These are phyloP conservation scores for Oreohelix idahoensis DNA, from an alignment of 1,140 invertebrate species.

Conservation along the genomic window DNA sequence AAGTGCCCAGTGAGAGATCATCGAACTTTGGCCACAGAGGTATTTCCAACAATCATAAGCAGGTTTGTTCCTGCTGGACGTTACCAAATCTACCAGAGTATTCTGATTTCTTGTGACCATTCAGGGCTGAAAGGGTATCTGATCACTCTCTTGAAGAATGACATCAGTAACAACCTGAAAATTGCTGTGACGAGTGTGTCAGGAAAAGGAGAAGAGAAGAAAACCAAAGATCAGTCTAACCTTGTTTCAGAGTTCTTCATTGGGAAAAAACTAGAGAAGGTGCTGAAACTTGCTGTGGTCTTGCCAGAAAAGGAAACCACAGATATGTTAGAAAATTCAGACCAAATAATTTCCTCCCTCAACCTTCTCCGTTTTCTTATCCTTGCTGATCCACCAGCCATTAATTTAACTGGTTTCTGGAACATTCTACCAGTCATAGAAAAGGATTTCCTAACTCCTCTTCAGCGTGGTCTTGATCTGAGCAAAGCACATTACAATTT, in stretches of 20 bases:
- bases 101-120: slow-evolving; percentile 79
- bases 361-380: slow-evolving; percentile 85
- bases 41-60: slow-evolving; percentile 78
- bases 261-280: slow-evolving; percentile 48
- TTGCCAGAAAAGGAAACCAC: slow-evolving; percentile 81
- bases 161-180: slow-evolving; percentile 71
- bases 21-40: slow-evolving; percentile 77
- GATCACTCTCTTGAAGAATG: slow-evolving; percentile 82
- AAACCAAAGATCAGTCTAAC: too few relatives aligned
- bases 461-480: slow-evolving; percentile 81
- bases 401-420: slow-evolving; percentile 80
- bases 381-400: slow-evolving; percentile 77
- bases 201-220: background rate
- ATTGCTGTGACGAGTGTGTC: background rate
- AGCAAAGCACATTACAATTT: slow-evolving; percentile 82
- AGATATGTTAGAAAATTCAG: slow-evolving; percentile 83
- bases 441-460: slow-evolving; percentile 78
- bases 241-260: slow-evolving; percentile 39
- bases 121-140: slow-evolving; percentile 83
- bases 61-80: slow-evolving; percentile 81
- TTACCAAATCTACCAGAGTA: slow-evolving; percentile 79
- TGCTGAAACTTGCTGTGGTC: slow-evolving; percentile 72
- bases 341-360: slow-evolving; percentile 82
- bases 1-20: slow-evolving; percentile 77
- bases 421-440: slow-evolving; percentile 76